Base-by-base conservation (phyloP, 2,113 vertebrate species). In the Hippocampus guttulatus region DNA sequence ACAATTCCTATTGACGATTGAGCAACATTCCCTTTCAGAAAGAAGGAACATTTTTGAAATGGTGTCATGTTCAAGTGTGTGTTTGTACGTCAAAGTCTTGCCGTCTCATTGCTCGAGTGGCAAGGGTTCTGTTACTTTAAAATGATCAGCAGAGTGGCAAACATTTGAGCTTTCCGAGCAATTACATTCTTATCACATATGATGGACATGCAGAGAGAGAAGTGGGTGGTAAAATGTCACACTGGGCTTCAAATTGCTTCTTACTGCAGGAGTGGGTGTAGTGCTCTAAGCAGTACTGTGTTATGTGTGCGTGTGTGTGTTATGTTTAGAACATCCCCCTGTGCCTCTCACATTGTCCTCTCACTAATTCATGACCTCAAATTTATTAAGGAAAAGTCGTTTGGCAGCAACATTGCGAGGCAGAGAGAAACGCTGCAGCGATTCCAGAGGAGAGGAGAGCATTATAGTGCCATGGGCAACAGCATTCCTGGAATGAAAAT, bases 401-500 rank as follows among this genome's bases (percentile, higher is more conserved):
- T 86, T 79, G 74, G 69, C 64, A 54, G 66, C 38, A 68, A 82
- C 82, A 75, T 83, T 77, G 78, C 69, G 74, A 73, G 76, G 73
- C 67, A 76, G 69, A 71, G 74, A 68, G 60, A 81, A 75, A 64
- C 51, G 74, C 75, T 75, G 15, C 76, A 84, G 82, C 54, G 27
- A 81, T 81, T 88, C 83, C 81, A 88, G 73, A 81, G 77, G 79
- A 87, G 86, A 81, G 67, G 80, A 79, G 81, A 87, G 82, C 81
- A 70, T 72, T 82, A 77, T 80, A 79, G 84, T 83, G 91, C 91
- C 90, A 88, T 81, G 75, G 88, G 89, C 89, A 81, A 83, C 81
- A 84, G 86, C 81, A 87, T 89, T 90, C 89, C 86, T 90, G 89
- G 89, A 91, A 90, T 90, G 88, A 92, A 90, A 87, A 87, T 85